phyloP scores from a whole-genome alignment of 2,888 invertebrate species.

The Meta bourneti region DNA sequence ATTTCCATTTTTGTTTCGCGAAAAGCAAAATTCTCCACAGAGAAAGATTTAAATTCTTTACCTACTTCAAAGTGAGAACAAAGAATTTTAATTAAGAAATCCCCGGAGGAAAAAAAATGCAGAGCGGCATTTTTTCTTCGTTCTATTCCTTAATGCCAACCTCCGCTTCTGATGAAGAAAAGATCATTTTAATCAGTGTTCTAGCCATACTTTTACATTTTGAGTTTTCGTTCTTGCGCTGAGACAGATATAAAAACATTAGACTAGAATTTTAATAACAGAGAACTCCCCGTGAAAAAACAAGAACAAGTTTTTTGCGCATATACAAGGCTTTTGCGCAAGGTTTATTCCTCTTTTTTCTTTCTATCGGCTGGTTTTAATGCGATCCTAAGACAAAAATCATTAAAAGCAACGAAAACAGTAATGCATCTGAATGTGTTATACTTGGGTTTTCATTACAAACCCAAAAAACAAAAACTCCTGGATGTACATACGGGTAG shows the following conservation, averaged over 20 bases:
- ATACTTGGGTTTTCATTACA: not conserved
- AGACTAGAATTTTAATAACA: conserved; percentile 25
- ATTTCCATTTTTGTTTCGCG: not conserved
- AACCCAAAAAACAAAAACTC: too few relatives aligned
- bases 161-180: conserved; percentile 10
- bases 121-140: not conserved
- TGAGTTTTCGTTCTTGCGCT: not conserved
- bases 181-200: conserved; percentile 19
- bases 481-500: too few relatives aligned
- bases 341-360: not conserved
- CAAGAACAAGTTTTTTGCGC: not conserved
- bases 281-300: not conserved
- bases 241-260: not conserved
- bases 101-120: not conserved
- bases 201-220: not conserved
- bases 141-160: not conserved
- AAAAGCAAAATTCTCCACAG: not conserved
- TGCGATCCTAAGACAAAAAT: not conserved
- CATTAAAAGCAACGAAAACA: not conserved
- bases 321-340: not conserved
- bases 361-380: not conserved
- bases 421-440: not conserved
- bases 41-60: conserved; percentile 7
- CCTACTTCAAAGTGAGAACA: conserved; percentile 29
- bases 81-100: conserved; percentile 39